Evolutionary conservation across 2,888 invertebrate genomes (phyloP).

Genomic region (Pilophorus perplexus): DNA sequence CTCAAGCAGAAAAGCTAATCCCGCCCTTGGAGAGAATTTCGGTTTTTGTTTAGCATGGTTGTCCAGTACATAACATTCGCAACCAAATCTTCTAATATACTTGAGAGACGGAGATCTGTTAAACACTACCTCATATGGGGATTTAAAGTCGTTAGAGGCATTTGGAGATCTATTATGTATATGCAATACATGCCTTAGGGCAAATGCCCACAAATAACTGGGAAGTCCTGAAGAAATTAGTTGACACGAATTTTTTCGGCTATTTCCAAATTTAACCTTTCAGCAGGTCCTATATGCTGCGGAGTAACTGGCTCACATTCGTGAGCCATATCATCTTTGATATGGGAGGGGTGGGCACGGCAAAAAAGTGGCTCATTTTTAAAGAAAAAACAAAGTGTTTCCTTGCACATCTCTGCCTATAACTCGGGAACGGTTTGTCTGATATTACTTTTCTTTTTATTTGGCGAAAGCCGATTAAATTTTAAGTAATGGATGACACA

Average conservation of each 20-base stretch:
- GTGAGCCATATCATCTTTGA: too few relatives aligned
- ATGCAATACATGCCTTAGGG: constrained; percentile 4
- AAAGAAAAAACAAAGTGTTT: too few relatives aligned
- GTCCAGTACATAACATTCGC: neutral
- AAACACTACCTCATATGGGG: neutral
- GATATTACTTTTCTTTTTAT: too few relatives aligned
- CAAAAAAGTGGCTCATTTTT: too few relatives aligned
- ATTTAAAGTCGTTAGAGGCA: neutral
- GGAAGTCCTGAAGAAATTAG: neutral
- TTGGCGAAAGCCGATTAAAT: too few relatives aligned
- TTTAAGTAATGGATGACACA: too few relatives aligned
- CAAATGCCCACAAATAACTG: neutral
- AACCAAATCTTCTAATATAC: neutral
- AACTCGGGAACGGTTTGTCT: too few relatives aligned
- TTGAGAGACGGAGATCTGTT: neutral
- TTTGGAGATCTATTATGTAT: too few relatives aligned
- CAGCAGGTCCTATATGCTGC: neutral
- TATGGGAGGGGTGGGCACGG: too few relatives aligned
- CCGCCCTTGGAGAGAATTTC: too few relatives aligned
- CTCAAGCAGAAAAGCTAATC: too few relatives aligned
- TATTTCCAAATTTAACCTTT: neutral
- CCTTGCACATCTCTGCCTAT: too few relatives aligned
- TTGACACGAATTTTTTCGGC: neutral
- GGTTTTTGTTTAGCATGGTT: constrained; percentile 6
- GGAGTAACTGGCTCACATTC: constrained; percentile 17